Percentiles rank a stretch among this genome's conserved stretches.
phyloP scores from a whole-genome alignment of 2,888 invertebrate species.

The Herminia tarsipennalis region DNA sequence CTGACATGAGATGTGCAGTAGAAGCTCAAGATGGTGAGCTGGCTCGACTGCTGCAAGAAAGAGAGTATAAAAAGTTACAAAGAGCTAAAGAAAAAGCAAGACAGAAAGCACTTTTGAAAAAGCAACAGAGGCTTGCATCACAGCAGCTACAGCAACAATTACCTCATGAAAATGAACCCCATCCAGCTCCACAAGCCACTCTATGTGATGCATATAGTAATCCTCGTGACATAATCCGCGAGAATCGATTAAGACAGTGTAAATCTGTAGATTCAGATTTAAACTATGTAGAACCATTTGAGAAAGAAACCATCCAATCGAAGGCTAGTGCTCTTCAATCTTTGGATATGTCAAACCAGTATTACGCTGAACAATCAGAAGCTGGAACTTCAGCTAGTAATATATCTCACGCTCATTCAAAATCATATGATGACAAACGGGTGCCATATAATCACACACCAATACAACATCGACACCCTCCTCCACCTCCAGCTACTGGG shows the following conservation, averaged over 20 bases:
- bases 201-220: constrained; percentile 81
- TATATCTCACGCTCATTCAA: constrained; percentile 59
- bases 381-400: constrained; percentile 59
- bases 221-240: constrained; percentile 73
- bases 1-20: constrained; percentile 80
- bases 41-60: constrained; percentile 74
- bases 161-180: constrained; percentile 30
- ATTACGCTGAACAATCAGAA: constrained; percentile 63
- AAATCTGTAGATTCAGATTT: constrained; percentile 81
- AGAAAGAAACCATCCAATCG: constrained; percentile 79
- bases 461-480: constrained; percentile 73
- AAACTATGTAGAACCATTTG: constrained; percentile 81
- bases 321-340: constrained; percentile 78
- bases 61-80: constrained; percentile 80
- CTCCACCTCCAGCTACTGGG: constrained; percentile 68
- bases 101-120: constrained; percentile 78
- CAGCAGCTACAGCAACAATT: constrained; percentile 50
- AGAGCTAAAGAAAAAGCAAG: constrained; percentile 78
- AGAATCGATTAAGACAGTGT: constrained; percentile 71
- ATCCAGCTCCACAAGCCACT: constrained; percentile 55
- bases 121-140: constrained; percentile 68
- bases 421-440: constrained; percentile 64
- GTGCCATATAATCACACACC: constrained; percentile 46
- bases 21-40: constrained; percentile 81
- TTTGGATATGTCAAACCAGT: constrained; percentile 74